phyloP scores from a whole-genome alignment of 2,797 vertebrate genomes.

The Corythornis leucogaster region DNA sequence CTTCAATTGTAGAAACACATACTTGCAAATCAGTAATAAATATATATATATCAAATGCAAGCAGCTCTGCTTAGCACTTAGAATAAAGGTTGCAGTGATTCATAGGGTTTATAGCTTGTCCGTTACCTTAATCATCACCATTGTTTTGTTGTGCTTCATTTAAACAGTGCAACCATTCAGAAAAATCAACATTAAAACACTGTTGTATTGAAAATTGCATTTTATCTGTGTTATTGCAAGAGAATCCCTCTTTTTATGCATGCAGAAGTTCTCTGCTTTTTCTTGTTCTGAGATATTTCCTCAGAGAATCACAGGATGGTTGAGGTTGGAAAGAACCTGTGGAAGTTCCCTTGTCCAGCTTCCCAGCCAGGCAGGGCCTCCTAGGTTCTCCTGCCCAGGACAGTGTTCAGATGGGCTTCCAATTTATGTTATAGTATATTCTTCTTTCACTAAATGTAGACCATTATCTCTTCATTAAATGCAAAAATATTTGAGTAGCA shows the following conservation, averaged over 20 bases:
- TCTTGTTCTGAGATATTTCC: background rate
- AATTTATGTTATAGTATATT: background rate
- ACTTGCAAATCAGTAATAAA: background rate
- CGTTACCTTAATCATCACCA: background rate
- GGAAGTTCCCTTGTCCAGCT: background rate
- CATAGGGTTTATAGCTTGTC: background rate
- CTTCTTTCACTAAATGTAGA: background rate
- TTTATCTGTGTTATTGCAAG: background rate
- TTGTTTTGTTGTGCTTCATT: background rate
- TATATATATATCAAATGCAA: background rate
- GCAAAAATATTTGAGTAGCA: conserved; percentile 3
- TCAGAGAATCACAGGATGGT: background rate
- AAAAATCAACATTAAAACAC: background rate
- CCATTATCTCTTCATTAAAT: background rate
- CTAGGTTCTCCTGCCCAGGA: background rate
- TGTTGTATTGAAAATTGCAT: background rate
- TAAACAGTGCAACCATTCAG: background rate
- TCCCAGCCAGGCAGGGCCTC: background rate
- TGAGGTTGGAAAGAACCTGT: background rate
- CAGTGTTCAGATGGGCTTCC: background rate
- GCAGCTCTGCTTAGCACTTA: background rate
- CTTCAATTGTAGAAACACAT: background rate
- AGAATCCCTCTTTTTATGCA: background rate
- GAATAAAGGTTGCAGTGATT: background rate
- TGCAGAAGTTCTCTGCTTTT: background rate